Conservation (phyloP, 2,797 vertebrate species). For the Loris lydekkerianus region DNA sequence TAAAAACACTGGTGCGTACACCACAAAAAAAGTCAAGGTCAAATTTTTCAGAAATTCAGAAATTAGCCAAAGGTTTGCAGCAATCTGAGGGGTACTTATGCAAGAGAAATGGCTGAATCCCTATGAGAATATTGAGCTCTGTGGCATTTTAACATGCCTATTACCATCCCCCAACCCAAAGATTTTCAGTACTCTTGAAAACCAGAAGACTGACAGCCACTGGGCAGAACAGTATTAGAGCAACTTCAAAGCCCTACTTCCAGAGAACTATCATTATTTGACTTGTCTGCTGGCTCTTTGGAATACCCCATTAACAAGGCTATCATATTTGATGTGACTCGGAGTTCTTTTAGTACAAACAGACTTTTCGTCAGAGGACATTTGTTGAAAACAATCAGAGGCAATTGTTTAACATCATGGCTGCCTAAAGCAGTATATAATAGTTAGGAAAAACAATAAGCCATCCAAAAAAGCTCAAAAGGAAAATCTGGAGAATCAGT, state of each 20-base stretch:
- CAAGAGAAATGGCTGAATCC: not conserved
- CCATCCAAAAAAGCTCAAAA: not conserved
- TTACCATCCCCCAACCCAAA: not conserved
- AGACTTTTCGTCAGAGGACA: not conserved
- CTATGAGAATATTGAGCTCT: not conserved
- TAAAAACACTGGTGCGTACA: not conserved
- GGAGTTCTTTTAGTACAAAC: not conserved
- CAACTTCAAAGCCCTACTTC: not conserved
- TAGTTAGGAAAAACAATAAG: not conserved
- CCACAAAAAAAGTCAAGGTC: not conserved
- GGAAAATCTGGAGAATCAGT: not conserved
- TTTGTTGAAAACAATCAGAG: conserved; percentile 27
- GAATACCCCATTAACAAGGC: not conserved
- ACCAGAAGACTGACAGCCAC: not conserved
- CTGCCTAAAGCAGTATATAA: not conserved
- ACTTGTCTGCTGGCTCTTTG: not conserved
- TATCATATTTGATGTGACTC: not conserved
- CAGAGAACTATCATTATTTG: not conserved
- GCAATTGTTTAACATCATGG: not conserved
- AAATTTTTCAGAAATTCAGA: not conserved
- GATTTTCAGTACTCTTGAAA: not conserved
- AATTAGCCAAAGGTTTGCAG: not conserved
- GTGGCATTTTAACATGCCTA: not conserved
- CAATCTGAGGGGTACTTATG: not conserved
- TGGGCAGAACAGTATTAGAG: too few species aligned